Conservation (phyloP, 2,113 vertebrate species). For the Brachypodius melanocephalos region DNA sequence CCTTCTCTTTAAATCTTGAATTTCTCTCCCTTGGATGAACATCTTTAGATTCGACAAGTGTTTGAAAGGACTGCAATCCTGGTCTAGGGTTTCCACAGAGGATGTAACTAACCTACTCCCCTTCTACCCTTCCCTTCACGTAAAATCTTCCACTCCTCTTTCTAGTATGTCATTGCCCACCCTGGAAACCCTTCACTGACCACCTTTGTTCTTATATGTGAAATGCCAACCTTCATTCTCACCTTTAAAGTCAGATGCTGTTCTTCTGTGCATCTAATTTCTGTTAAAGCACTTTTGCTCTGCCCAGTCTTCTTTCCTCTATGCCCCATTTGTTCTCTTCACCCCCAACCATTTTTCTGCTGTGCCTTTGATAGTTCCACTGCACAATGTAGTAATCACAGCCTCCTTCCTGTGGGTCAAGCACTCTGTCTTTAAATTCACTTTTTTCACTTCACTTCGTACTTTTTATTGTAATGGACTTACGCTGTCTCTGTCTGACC, state of each 20-base stretch:
- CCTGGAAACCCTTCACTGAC: not conserved
- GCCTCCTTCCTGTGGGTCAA: constrained; percentile 12
- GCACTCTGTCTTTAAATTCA: not conserved
- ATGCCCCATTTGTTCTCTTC: not conserved
- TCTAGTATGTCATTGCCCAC: not conserved
- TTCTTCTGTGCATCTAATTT: constrained; percentile 11
- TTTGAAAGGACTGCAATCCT: not conserved
- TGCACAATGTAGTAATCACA: not conserved
- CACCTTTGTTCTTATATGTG: constrained; percentile 2
- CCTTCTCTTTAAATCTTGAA: not conserved
- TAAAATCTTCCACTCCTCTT: not conserved
- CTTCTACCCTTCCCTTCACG: not conserved
- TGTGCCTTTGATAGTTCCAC: constrained; percentile 10
- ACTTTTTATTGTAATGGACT: not conserved
- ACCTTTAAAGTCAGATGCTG: not conserved
- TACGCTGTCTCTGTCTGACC: not conserved
- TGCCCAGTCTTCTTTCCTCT: not conserved
- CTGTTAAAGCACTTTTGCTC: not conserved
- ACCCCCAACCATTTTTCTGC: not conserved
- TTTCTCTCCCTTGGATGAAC: not conserved
- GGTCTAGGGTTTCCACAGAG: not conserved
- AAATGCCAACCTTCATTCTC: not conserved
- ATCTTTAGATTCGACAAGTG: not conserved
- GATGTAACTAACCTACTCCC: not conserved
- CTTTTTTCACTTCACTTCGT: not conserved